These are phyloP conservation scores for Cranoglanis bouderius DNA, from an alignment of 2,113 vertebrate genomes.

Conservation along the genomic window DNA sequence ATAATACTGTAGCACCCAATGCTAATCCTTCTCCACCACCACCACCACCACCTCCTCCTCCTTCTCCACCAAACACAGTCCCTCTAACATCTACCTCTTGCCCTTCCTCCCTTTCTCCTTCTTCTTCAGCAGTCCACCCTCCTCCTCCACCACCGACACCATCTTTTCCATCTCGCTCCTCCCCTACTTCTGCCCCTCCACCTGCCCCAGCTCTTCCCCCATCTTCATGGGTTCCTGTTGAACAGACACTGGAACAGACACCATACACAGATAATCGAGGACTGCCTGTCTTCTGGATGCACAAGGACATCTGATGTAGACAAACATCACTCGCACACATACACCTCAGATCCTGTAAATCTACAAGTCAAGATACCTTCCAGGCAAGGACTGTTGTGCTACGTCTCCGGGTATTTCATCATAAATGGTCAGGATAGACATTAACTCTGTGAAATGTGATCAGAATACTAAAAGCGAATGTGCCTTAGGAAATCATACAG, in stretches of 20 bases:
- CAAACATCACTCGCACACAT: background rate
- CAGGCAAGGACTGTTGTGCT: background rate
- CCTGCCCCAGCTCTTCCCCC: slow-evolving; percentile 32
- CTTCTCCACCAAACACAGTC: slow-evolving; percentile 1
- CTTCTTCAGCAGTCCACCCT: slow-evolving; percentile 1
- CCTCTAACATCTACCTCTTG: background rate
- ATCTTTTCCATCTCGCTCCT: background rate
- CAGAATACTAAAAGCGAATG: slow-evolving; percentile 22
- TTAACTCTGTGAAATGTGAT: background rate
- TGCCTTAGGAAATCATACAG: slow-evolving; percentile 22
- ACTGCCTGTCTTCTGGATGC: slow-evolving; percentile 92
- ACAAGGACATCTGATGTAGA: slow-evolving; percentile 81
- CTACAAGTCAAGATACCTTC: background rate
- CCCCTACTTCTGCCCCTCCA: slow-evolving; percentile 33
- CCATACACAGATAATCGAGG: slow-evolving; percentile 83
- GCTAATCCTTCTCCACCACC: background rate
- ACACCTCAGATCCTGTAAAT: background rate
- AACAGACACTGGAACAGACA: slow-evolving; percentile 74
- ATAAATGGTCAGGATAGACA: background rate
- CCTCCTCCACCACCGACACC: slow-evolving; percentile 10
- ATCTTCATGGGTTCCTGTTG: slow-evolving; percentile 32
- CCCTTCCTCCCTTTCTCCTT: background rate
- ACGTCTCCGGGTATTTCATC: background rate
- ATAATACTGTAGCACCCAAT: background rate
- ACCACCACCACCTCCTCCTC: background rate